Evolutionary conservation across 2,113 vertebrate genomes (phyloP), one percentile per base, ranked within the genome.

Genomic region (Octodon degus): DNA sequence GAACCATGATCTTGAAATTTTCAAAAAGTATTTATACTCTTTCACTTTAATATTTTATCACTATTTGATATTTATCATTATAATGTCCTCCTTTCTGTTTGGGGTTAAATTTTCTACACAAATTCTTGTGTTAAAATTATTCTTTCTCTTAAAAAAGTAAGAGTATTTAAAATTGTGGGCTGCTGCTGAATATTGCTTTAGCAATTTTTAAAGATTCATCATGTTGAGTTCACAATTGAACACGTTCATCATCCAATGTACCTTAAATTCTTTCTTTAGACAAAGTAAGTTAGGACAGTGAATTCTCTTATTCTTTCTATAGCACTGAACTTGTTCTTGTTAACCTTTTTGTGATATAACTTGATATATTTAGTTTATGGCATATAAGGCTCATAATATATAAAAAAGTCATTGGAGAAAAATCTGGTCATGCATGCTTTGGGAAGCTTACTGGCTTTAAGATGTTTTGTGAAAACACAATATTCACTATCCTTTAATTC

Each of bases 91-190:
- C 14, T 90, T 91, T 68, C 11, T 86, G 40, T 60, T 95, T 93
- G 85, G 10, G 79, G 43, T 2, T 50, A 43, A 40, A 67, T 86
- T 94, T 87, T 85, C 30, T 86, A 20, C 11, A 47, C 17, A 77
- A 19, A 87, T 91, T 92, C 58, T 85, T 53, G 11, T 58, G 1
- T 89, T 83, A 62, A 90, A 80, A 92, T 96, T 92, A 88, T 90
- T 95, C n/a, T 83, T 93, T 89, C 13, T 47, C 85, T 80, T 80
- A 77, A 89, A 94, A 89, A 68, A 89, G 79, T 76, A 5, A 85
- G 85, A 86, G 5, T 76, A 79, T 90, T 79, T 88, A 53, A 84
- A 65, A 22, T 19, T 82, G 11, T 60, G 24, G 1, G n/a, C 63
- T 85, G 84, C 80, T 84, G 68, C 58, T 84, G 17, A 70, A n/a